Base-by-base conservation (phyloP, 37 sponge, comb jelly and placozoan genomes). In the Amphimedon queenslandica region DNA sequence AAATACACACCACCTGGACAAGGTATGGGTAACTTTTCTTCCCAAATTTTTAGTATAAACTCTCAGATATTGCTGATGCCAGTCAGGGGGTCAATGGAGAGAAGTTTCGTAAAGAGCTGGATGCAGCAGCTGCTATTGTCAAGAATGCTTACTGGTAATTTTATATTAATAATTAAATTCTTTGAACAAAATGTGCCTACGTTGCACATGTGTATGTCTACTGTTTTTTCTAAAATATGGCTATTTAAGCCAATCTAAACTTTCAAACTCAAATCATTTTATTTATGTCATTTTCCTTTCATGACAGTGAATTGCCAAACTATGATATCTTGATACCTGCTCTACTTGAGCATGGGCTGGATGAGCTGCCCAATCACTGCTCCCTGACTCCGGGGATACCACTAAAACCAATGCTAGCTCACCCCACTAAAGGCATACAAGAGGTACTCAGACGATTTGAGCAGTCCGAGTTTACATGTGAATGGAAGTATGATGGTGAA, bases 401-500 rank as follows among this genome's bases (percentile, higher is more conserved):
- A 36, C 88, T 98, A 41, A 98, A 98, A 68, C 99, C 99, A 2
- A 98, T 98, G 99, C 81, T 98, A 75, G 99, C 99, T 58, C 95
- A 98, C 42, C 99, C 99, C 28, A 98, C 99, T 70, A 98, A 98
- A 75, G 99, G 96, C 1, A 47, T 92, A 5, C 80, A 84, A 37
- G 99, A 98, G 71, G 91, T 98, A 8, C 25, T 86, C 40, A 70
- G 58, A 36, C 73, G 95, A 57, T 92, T 98, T 74, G 99, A 98
- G 42, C 73, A 75, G 55, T 81, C 82, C 28, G 76, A 73, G 36
- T 92, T 98, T 51, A 77, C 91, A n/a, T 94, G 95, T 36, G 99
- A 98, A 78, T 98, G 94, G 88, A 98, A 98, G 77, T 98, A 98
- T 60, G 99, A 98, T 60, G 99, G 99, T 28, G 99, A 98, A 80